These are phyloP conservation scores for Limnephilus marmoratus DNA, from an alignment of 2,888 invertebrate species.

Conservation along the genomic window DNA sequence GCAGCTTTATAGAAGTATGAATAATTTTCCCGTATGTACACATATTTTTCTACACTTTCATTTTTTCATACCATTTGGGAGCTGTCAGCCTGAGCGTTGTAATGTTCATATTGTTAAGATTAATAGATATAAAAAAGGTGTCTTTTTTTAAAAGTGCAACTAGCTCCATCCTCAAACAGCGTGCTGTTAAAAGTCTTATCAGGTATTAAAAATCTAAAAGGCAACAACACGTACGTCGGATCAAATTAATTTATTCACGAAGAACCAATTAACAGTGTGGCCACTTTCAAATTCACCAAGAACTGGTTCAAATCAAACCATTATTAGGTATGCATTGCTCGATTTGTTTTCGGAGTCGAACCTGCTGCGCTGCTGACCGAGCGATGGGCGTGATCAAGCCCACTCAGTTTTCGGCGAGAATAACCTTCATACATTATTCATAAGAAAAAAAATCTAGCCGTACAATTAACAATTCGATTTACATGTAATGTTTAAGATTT, in stretches of 20 bases:
- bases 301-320: conserved; percentile 48
- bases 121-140: background rate
- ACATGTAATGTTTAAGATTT: conserved; percentile 43
- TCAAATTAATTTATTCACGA: conserved; percentile 53
- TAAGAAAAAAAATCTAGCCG: conserved; percentile 35
- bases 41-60: too few species aligned
- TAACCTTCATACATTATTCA: conserved; percentile 36
- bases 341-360: background rate
- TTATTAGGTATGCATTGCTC: background rate
- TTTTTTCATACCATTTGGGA: too few species aligned
- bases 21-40: too few species aligned
- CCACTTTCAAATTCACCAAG: conserved; percentile 22
- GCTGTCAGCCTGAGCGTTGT: too few species aligned
- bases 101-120: too few species aligned
- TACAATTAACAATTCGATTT: conserved; percentile 54
- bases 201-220: background rate
- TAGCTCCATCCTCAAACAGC: background rate
- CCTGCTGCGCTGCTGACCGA: background rate
- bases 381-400: conserved; percentile 24
- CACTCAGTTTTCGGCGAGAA: conserved; percentile 10
- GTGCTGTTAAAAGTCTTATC: too few species aligned
- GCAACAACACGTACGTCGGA: background rate
- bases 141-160: background rate
- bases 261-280: conserved; percentile 53
- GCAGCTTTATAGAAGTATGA: too few species aligned